Conservation (phyloP, 2,888 invertebrate species). For the Chloromyia formosa region DNA sequence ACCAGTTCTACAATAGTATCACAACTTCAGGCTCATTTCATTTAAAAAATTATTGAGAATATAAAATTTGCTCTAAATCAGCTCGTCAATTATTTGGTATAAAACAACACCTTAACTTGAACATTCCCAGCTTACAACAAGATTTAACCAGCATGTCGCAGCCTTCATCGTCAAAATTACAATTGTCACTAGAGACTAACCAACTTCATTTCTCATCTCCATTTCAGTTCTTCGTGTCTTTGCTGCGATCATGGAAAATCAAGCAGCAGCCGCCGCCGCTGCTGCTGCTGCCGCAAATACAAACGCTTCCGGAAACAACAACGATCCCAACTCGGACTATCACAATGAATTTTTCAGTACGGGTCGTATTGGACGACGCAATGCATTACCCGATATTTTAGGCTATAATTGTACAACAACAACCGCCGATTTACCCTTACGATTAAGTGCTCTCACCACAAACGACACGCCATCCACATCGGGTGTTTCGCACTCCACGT, state of each 20-base stretch:
- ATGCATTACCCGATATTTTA: slow-evolving; percentile 86
- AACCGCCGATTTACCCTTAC: slow-evolving; percentile 80
- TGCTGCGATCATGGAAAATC: slow-evolving; percentile 49
- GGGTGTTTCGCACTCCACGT: neutral
- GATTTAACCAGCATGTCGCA: no score
- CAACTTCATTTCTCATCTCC: no score
- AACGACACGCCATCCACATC: slow-evolving; percentile 58
- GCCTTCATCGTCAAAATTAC: no score
- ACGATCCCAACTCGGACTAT: slow-evolving; percentile 57
- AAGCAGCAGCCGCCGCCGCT: slow-evolving; percentile 26
- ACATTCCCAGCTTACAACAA: no score
- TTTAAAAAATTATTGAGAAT: no score
- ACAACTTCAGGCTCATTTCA: no score
- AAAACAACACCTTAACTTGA: no score
- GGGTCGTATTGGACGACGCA: slow-evolving; percentile 86
- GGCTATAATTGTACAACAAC: slow-evolving; percentile 77
- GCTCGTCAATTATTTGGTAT: no score
- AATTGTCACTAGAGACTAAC: no score
- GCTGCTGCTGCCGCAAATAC: neutral
- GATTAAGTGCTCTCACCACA: slow-evolving; percentile 76
- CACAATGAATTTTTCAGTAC: slow-evolving; percentile 84
- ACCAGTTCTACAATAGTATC: no score
- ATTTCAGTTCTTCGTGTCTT: slow-evolving; percentile 48
- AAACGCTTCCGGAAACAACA: neutral
- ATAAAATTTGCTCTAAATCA: no score